Evolutionary conservation across 2,113 vertebrate species (phyloP), one percentile per base, ranked within the genome.

Genomic region (Colossoma macropomum): DNA sequence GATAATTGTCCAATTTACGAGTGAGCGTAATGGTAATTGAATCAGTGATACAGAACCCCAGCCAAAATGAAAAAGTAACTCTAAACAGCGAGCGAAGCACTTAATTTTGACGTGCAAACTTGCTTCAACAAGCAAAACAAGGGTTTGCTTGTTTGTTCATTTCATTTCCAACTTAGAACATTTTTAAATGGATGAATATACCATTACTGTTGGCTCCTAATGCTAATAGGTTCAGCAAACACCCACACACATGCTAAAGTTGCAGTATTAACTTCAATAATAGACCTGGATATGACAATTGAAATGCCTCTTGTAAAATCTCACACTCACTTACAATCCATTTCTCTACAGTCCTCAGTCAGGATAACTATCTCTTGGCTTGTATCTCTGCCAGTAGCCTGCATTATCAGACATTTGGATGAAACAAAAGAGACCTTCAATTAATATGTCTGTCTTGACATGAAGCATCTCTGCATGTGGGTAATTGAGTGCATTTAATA

Each of bases 401-500:
- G n/a, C 25, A 25, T 62, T 62, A 62, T 62, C 59, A 12, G 59
- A 62, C 59, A n/a, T 59, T 59, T 59, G 21, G 7, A 23, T 59
- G 56, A 59, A 59, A 59, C 56, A 59, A 59, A 59, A 21, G 56
- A 59, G 56, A 59, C 4, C 23, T 62, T 62, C 59, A 27, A 27
- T 62, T 25, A 25, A 62, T 25, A 13, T 13, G n/a, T 62, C 59
- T 62, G 23, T 27, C 59, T 85, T 52, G 81, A 85, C 79, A 75
- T 38, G 80, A 86, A 78, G 41, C 69, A 52, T 80, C 54, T 50
- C 87, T 85, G 85, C 88, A 90, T 88, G 86, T 87, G 77, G 79
- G 80, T 91, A 90, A 93, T 89, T 90, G 86, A 92, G 90, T 86
- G 54, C 52, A 80, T 83, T 34, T 80, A 90, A 83, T 54, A 86